Evolutionary conservation across 2,888 invertebrate species (phyloP).

Genomic region (Quadriops clusia): DNA sequence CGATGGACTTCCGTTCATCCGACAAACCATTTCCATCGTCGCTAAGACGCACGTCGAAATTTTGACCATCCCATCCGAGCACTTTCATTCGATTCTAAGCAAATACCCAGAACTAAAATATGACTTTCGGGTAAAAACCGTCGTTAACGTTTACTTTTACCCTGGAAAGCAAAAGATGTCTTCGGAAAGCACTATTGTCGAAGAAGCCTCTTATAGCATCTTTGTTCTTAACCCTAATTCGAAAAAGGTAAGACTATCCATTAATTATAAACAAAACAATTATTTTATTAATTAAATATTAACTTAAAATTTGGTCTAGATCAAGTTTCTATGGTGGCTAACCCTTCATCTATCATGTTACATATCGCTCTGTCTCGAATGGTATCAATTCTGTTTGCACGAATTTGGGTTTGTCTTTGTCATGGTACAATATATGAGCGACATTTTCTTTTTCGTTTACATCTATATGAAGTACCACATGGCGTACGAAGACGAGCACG

Average conservation of each 20-base stretch:
- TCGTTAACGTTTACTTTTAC: too few species aligned
- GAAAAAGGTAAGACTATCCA: too few species aligned
- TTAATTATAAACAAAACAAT: too few species aligned
- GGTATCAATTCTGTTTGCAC: slow-evolving; percentile 15
- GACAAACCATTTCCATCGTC: slow-evolving; percentile 15
- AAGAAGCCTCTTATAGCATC: too few species aligned
- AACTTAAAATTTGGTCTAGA: too few species aligned
- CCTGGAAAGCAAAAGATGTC: too few species aligned
- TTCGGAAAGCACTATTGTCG: too few species aligned
- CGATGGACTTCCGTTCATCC: slow-evolving; percentile 8
- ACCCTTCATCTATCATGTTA: slow-evolving; percentile 11
- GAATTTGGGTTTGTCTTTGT: slow-evolving; percentile 12
- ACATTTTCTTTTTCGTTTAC: slow-evolving; percentile 13
- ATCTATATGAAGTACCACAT: slow-evolving; percentile 12
- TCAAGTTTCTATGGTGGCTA: too few species aligned
- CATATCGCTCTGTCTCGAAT: slow-evolving; percentile 13
- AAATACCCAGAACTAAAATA: slow-evolving; percentile 14
- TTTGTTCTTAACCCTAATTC: too few species aligned
- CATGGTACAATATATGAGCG: slow-evolving; percentile 12
- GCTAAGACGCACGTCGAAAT: slow-evolving; percentile 15
- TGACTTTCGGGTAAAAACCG: slow-evolving; percentile 12
- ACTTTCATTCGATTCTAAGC: slow-evolving; percentile 14
- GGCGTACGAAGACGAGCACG: slow-evolving; percentile 14
- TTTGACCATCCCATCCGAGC: slow-evolving; percentile 10
- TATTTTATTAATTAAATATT: too few species aligned